These are phyloP conservation scores for Sebastes vulpes DNA, from an alignment of 2,797 vertebrate species.

Conservation along the genomic window DNA sequence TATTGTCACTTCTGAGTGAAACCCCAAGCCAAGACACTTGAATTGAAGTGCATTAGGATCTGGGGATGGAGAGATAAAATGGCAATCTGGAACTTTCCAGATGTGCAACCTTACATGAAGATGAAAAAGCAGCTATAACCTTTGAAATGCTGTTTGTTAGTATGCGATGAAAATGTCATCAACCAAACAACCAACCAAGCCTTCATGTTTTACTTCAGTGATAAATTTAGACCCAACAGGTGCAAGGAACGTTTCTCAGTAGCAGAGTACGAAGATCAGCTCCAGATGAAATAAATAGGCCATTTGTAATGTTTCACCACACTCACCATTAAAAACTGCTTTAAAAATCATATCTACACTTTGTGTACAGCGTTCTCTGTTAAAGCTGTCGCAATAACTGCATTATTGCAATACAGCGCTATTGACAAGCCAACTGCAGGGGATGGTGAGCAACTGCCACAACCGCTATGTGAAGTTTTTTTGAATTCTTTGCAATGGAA, in stretches of 20 bases:
- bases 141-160: not conserved
- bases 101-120: not conserved
- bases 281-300: not conserved
- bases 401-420: too few relatives aligned
- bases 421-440: not conserved
- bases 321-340: not conserved
- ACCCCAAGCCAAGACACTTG: not conserved
- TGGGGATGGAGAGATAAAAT: not conserved
- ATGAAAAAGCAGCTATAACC: not conserved
- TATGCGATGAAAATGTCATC: slow-evolving; percentile 2
- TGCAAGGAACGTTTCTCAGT: not conserved
- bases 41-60: not conserved
- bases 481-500: not conserved
- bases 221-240: not conserved
- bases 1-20: not conserved
- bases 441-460: not conserved
- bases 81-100: not conserved
- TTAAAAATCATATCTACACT: not conserved
- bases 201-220: not conserved
- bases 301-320: not conserved
- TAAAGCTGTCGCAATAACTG: not conserved
- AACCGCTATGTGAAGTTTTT: not conserved
- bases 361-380: not conserved
- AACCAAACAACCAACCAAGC: not conserved
- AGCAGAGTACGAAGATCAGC: not conserved